Evolutionary conservation across 2,797 vertebrate genomes (phyloP).

Genomic region (Eulemur mongoz): DNA sequence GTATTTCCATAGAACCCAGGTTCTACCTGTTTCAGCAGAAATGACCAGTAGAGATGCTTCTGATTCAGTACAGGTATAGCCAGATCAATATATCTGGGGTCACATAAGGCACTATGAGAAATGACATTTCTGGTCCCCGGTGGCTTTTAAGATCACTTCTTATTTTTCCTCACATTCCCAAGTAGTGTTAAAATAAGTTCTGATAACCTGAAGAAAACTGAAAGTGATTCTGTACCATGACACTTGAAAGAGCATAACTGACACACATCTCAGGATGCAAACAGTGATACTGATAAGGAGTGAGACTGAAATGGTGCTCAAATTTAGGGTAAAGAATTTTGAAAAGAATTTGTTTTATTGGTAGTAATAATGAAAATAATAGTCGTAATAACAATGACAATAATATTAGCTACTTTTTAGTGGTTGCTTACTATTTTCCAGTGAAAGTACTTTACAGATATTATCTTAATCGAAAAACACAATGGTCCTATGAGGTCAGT

Average conservation of each 20-base stretch:
- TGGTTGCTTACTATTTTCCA: background rate
- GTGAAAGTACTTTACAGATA: background rate
- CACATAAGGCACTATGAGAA: background rate
- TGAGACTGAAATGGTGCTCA: background rate
- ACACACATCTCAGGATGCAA: background rate
- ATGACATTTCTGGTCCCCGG: background rate
- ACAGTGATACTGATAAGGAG: background rate
- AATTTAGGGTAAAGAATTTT: background rate
- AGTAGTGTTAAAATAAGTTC: background rate
- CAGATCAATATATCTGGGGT: background rate
- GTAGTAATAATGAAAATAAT: background rate
- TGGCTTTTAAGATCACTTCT: background rate
- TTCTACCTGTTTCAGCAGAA: background rate
- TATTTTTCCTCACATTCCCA: background rate
- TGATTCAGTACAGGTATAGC: background rate
- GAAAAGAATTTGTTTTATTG: background rate
- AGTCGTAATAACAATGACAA: background rate
- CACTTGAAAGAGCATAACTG: background rate
- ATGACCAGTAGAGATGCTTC: background rate
- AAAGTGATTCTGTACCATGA: background rate
- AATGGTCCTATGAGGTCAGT: background rate
- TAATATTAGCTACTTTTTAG: background rate
- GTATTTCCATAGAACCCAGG: background rate
- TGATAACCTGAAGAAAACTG: background rate
- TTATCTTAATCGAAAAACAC: background rate